Percentiles rank a stretch among this genome's conserved stretches.
Conservation (phyloP, 1,140 invertebrate species). For the Drosophila nasuta region DNA sequence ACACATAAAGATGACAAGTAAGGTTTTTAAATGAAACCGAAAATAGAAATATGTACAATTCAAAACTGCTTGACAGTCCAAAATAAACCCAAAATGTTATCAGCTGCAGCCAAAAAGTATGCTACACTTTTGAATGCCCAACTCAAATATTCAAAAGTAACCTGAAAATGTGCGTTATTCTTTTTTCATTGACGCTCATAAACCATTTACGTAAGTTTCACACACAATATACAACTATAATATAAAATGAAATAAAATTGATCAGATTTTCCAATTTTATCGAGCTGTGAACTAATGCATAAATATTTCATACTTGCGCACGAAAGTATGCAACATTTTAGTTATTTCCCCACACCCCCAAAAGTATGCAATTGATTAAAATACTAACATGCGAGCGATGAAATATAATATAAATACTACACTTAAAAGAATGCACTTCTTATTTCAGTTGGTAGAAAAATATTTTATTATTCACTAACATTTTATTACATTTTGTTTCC, state of each 20-base stretch:
- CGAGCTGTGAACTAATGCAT: too few relatives aligned
- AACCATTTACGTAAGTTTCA: too few relatives aligned
- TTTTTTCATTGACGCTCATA: background rate
- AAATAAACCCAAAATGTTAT: background rate
- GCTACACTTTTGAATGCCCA: background rate
- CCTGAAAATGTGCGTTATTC: conserved; percentile 5
- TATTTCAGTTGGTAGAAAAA: background rate
- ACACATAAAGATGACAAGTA: background rate
- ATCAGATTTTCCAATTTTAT: too few relatives aligned
- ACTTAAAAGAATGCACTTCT: too few relatives aligned
- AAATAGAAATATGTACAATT: background rate
- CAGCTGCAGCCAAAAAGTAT: conserved; percentile 3
- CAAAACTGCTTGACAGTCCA: too few relatives aligned
- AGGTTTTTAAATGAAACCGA: background rate
- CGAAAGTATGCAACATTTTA: background rate
- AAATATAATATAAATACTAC: too few relatives aligned
- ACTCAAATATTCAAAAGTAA: background rate
- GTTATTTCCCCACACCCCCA: background rate
- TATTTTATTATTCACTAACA: background rate
- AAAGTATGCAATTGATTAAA: conserved; percentile 19
- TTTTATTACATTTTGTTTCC: background rate
- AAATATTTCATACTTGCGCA: too few relatives aligned
- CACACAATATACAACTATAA: too few relatives aligned
- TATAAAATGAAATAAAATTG: too few relatives aligned
- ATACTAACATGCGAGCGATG: too few relatives aligned